Conservation (phyloP, 2,797 vertebrate genomes). For the Semotilus atromaculatus region DNA sequence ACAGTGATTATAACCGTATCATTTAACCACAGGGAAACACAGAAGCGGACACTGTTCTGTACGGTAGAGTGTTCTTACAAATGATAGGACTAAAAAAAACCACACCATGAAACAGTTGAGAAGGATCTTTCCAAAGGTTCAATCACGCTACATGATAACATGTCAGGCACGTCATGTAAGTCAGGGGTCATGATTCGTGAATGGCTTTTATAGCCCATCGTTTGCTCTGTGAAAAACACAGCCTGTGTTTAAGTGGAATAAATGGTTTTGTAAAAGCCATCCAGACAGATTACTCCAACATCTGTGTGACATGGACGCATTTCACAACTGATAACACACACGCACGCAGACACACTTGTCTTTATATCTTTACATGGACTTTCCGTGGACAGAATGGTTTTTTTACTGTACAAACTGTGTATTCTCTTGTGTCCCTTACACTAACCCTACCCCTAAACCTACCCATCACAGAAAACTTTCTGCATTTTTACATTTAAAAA, state of each 20-base stretch:
- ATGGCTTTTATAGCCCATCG: conserved; percentile 70
- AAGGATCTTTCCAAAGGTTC: neutral
- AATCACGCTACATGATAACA: neutral
- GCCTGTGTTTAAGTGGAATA: conserved; percentile 72
- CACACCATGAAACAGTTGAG: neutral
- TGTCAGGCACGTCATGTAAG: neutral
- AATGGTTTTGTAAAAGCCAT: conserved; percentile 75
- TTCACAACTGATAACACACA: conserved; percentile 54
- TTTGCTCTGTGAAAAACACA: conserved; percentile 71
- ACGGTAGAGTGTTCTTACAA: neutral
- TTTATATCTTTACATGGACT: too few relatives aligned
- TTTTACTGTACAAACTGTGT: too few relatives aligned
- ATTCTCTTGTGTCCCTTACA: too few relatives aligned
- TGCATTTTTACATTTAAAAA: too few relatives aligned
- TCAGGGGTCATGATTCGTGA: conserved; percentile 52
- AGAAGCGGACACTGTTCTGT: neutral
- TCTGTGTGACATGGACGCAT: conserved; percentile 52
- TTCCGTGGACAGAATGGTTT: too few relatives aligned
- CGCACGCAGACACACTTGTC: neutral
- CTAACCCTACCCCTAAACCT: too few relatives aligned
- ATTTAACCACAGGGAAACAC: conserved; percentile 3
- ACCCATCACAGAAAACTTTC: too few relatives aligned
- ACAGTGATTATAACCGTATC: neutral
- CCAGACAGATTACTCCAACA: conserved; percentile 66
- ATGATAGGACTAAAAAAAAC: neutral